Evolutionary conservation across 2,113 vertebrate species (phyloP).

Genomic region (Amphiprion percula): DNA sequence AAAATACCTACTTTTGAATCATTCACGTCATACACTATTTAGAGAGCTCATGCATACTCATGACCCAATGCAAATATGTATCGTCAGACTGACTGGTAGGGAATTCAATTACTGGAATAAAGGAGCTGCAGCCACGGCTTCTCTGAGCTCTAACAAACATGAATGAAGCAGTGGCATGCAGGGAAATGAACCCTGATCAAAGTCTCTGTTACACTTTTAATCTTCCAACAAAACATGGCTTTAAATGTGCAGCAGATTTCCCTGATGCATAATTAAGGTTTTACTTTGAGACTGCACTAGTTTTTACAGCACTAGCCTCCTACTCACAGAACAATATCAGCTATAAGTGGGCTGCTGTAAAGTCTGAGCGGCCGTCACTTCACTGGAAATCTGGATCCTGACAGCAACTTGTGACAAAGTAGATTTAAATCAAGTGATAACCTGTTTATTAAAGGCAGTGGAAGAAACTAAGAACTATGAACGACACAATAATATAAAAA

Average conservation of each 20-base stretch:
- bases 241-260: slow-evolving; percentile 7
- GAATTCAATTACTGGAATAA: slow-evolving; percentile 25
- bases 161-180: neutral
- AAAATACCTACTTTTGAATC: slow-evolving; percentile 69
- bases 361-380: neutral
- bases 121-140: neutral
- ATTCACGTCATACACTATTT: slow-evolving; percentile 59
- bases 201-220: slow-evolving; percentile 18
- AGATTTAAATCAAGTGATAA: neutral
- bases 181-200: slow-evolving; percentile 30
- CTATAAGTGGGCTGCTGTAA: neutral
- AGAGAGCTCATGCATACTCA: slow-evolving; percentile 63
- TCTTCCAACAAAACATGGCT: slow-evolving; percentile 4
- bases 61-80: slow-evolving; percentile 52
- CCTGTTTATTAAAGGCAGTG: neutral
- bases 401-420: neutral
- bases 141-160: neutral
- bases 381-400: neutral
- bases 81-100: slow-evolving; percentile 19
- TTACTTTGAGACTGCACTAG: neutral
- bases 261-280: slow-evolving; percentile 28
- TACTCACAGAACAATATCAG: neutral
- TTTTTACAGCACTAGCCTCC: slow-evolving; percentile 1
- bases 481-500: too few relatives aligned
- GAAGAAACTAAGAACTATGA: too few relatives aligned